A percentile compares a stretch with the other conserved stretches of the same genome.
Evolutionary conservation across 1,140 invertebrate species (phyloP).

Genomic region (Eulimnadia texana): DNA sequence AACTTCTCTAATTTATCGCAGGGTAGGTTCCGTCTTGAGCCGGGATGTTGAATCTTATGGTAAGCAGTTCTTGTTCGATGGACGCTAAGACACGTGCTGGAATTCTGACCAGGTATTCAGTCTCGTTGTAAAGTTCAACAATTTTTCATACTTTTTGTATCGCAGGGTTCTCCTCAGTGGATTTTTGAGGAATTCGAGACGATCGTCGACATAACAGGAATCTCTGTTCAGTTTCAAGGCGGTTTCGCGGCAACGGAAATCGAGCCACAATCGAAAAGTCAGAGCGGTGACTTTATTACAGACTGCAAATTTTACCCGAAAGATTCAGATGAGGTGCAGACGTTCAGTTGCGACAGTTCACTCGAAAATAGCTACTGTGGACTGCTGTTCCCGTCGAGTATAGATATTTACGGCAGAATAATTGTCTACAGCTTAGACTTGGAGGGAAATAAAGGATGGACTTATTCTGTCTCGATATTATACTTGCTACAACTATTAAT

Average conservation of each 20-base stretch:
- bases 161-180: slow-evolving; percentile 33
- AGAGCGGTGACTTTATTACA: slow-evolving; percentile 16
- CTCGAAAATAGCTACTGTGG: slow-evolving; percentile 2
- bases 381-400: slow-evolving; percentile 18
- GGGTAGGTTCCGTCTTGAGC: slow-evolving; percentile 35
- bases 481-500: too few species aligned
- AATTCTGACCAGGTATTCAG: slow-evolving; percentile 38
- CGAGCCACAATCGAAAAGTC: slow-evolving; percentile 23
- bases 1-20: too few species aligned
- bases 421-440: slow-evolving; percentile 16
- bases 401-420: slow-evolving; percentile 21
- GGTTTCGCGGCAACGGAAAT: slow-evolving; percentile 35
- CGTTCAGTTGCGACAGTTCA: slow-evolving; percentile 18
- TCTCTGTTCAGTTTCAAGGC: slow-evolving; percentile 35
- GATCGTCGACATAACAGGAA: slow-evolving; percentile 15
- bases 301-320: slow-evolving; percentile 29
- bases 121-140: too few species aligned
- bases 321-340: slow-evolving; percentile 32
- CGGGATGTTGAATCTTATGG: slow-evolving; percentile 34
- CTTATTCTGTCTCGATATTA: too few species aligned
- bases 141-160: too few species aligned
- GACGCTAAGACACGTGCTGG: slow-evolving; percentile 37
- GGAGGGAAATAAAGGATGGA: neutral
- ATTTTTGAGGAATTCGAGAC: slow-evolving; percentile 27
- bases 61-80: slow-evolving; percentile 32